A percentile compares a stretch with the other conserved stretches of the same genome.
Evolutionary conservation across 2,113 vertebrate genomes (phyloP).

Genomic region (Phylloscopus trochilus): DNA sequence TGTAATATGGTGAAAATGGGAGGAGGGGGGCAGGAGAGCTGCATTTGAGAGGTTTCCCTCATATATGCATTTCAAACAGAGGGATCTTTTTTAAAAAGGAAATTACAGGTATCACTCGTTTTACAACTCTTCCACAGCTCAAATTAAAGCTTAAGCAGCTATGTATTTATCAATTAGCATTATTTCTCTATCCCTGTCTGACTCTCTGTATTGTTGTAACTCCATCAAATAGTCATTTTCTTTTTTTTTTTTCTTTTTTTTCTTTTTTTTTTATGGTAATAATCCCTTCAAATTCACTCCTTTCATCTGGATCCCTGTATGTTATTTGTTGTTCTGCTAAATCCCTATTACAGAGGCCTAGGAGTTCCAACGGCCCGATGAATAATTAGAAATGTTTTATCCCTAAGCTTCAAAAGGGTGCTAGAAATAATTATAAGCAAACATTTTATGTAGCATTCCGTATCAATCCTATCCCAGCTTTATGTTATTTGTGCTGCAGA

Average conservation of each 20-base stretch:
- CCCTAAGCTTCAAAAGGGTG: conserved; percentile 78
- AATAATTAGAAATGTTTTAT: conserved; percentile 84
- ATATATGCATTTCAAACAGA: background rate
- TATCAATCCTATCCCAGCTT: conserved; percentile 69
- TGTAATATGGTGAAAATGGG: background rate
- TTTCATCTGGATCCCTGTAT: conserved; percentile 76
- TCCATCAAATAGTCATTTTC: conserved; percentile 75
- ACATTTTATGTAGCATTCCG: conserved; percentile 71
- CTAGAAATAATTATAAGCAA: conserved; percentile 84
- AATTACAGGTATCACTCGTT: conserved; percentile 64
- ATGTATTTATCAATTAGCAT: conserved; percentile 74
- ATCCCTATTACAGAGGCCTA: conserved; percentile 73
- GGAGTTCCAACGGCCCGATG: conserved; percentile 73
- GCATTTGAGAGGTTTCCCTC: background rate
- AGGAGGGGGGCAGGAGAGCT: background rate
- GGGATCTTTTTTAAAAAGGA: conserved; percentile 15
- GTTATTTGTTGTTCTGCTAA: conserved; percentile 77
- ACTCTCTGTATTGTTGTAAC: conserved; percentile 70
- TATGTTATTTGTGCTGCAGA: conserved; percentile 63
- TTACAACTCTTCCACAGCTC: conserved; percentile 31
- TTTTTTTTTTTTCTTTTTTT: conserved; percentile 76
- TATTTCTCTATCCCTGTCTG: conserved; percentile 66
- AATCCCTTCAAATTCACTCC: conserved; percentile 73
- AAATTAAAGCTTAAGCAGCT: conserved; percentile 67
- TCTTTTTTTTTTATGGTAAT: conserved; percentile 78